Base-by-base conservation (phyloP, 2,797 vertebrate genomes). In the Potorous gilbertii region DNA sequence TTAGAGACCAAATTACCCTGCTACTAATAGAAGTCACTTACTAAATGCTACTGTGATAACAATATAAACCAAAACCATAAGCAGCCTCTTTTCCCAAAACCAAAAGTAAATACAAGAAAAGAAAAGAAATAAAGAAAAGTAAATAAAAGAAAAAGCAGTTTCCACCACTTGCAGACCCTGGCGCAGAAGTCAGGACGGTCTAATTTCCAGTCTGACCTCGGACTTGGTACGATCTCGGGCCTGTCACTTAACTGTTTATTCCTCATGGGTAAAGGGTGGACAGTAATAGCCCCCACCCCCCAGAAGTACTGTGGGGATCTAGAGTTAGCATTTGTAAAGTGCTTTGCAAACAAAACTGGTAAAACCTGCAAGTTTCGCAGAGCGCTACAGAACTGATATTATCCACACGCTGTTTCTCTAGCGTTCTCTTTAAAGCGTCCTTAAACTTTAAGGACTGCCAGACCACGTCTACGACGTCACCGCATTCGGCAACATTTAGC, bases 11-110 rank as follows among this genome's bases (percentile, higher is more conserved):
- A 18, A 40, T 46, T 81, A 59, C 31, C 62, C 57, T 92, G 29
- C 90, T 94, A 90, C n/a, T 59, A 59, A 74, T 29, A 91, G 56
- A 10, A 52, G 95, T 95, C 0, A 93, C 91, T 92, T 96, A 94
- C 92, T 56, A 89, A 93, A 91, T 8, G 34, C 0, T 94, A 52
- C 28, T 21, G 57, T 95, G 94, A 95, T 91, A 81, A 91, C 92
- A 92, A 95, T 0, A 21, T 66, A 29, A 92, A 94, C 92, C 56
- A 95, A 96, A 57, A 57, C 34, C 91, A 1, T 8, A 21, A 1
- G 54, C 0, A 14, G 4, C 46, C 14, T 91, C 91, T 94, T 40
- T 54, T 87, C 91, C 66, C 93, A 55, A 95, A 94, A n/a, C 62
- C 62, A 92, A 56, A 59, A 5, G 31, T 52, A 52, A 52, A 9